Base-by-base conservation (phyloP, 1,140 invertebrate species). In the Triops longicaudatus region DNA sequence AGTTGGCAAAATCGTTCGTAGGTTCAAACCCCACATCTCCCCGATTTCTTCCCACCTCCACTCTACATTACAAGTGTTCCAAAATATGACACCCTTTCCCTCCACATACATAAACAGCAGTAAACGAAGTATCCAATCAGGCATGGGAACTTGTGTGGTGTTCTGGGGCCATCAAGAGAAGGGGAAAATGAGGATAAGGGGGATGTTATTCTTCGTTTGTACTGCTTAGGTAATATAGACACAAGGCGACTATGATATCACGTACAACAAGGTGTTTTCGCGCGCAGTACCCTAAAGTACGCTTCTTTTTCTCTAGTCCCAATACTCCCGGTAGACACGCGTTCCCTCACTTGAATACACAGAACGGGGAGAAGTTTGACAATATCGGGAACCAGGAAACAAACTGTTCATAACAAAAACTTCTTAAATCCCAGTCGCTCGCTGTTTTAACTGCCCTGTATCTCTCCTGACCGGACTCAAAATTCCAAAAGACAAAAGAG, bases 201-300 rank as follows among this genome's bases (percentile, higher is more conserved):
- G 50, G 50, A 63, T 17, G 50, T 63, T 22, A 63, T 63, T 63
- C 22, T 63, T 63, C 22, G 9, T 63, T 63, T 63, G 50, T 63
- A 63, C 50, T 63, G 50, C 50, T 63, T 63, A 63, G 50, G 50
- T 63, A 63, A 63, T 63, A 63, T 63, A 63, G 50, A 63, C 50
- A 63, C 50, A 63, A 63, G 50, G 50, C 50, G 50, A 63, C 50
- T 63, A 63, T 1, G 50, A 63, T 63, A 63, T 63, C 50, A 63
- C 50, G 50, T 63, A 63, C 50, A 63, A 63, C 50, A 63, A 63
- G 50, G 50, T 63, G 50, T 63, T 63, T 63, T 63, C 17, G 50
- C 50, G 50, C 50, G 50, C 50, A 63, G 50, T 63, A 63, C 50
- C 50, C 14, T n/a, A 17, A 63, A 63, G n/a, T 63, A 63, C 50